Evolutionary conservation across 2,888 invertebrate genomes (phyloP), one percentile per base, ranked within the genome.

Genomic region (Orchesella flavescens): DNA sequence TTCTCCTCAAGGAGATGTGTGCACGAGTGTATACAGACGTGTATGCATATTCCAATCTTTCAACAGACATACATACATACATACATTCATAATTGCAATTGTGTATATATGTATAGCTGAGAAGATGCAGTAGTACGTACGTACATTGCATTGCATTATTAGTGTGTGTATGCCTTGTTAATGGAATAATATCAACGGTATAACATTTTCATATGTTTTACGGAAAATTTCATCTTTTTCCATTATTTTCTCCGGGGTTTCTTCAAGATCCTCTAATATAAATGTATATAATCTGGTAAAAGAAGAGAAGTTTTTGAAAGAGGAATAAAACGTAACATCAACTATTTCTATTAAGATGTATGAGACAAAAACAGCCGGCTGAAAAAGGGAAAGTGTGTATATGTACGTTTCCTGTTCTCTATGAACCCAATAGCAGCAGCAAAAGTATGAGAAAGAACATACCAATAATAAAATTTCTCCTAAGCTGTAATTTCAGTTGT

Each of bases 1-100:
- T 72, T 65, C 71, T 82, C 83, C 76, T 77, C 77, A 72, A 77
- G 78, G 83, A 83, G 53, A 78, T 17, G 57, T 71, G 65, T 72
- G 55, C 61, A 63, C 53, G 57, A 65, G 73, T 72, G 73, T 65
- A 80, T 63, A 43, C 44, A 78, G 57, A 24, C 15, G 17, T 61
- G 19, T 19, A 61, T 61, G 24, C 61, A 61, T 61, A 61, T 61
- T 61, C 24, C 61, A 61, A 61, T 61, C 61, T 61, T 61, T 10
- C 61, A 12, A 9, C 3, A 34, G 61, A 59, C n/a, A n/a, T n/a
- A n/a, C n/a, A n/a, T 57, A 57, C 17, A 57, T n/a, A n/a, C 4
- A 7, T 59, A 17, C 59, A 12, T 59, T 59, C 17, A 59, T 12
- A 59, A 19, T 69, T 69, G 53, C 69, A 69, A 53, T 23, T 21